Evolutionary conservation across 2,797 vertebrate genomes (phyloP).

Genomic region (Remorina albescens): DNA sequence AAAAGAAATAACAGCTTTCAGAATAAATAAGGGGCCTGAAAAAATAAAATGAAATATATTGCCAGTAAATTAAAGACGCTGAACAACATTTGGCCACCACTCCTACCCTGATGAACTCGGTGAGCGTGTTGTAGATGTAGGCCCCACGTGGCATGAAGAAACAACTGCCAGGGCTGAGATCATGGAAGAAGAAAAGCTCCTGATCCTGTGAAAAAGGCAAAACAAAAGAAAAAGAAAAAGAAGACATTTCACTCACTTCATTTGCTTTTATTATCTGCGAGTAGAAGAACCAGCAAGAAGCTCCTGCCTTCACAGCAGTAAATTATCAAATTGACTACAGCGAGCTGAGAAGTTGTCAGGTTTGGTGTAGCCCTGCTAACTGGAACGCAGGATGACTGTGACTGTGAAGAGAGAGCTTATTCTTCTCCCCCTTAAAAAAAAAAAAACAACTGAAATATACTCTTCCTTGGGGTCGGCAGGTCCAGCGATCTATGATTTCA

Average conservation of each 20-base stretch:
- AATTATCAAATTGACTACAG: conserved; percentile 21
- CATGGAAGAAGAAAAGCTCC: conserved; percentile 98
- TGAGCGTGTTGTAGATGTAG: conserved; percentile 92
- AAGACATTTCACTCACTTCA: conserved; percentile 41
- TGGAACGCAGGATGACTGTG: not conserved
- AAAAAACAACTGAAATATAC: not conserved
- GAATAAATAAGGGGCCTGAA: no score
- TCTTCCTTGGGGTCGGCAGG: not conserved
- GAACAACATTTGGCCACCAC: not conserved
- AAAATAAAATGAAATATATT: not conserved
- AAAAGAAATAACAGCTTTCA: no score
- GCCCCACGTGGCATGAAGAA: conserved; percentile 95
- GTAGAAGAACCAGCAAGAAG: conserved; percentile 41
- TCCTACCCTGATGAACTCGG: conserved; percentile 92
- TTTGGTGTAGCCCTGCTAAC: not conserved
- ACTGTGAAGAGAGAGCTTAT: not conserved
- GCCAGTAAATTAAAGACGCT: not conserved
- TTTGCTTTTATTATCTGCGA: conserved; percentile 25
- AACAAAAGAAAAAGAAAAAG: no score
- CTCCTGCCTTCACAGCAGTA: conserved; percentile 28
- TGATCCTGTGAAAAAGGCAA: conserved; percentile 87
- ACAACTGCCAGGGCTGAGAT: conserved; percentile 96
- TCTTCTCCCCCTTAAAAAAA: not conserved
- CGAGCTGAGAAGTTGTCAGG: no score
- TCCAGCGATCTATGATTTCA: not conserved